A percentile compares a stretch with the other conserved stretches of the same genome.
Evolutionary conservation across 64 coral and sea anemone species (phyloP).

Genomic region (Dendronephthya gigantea): DNA sequence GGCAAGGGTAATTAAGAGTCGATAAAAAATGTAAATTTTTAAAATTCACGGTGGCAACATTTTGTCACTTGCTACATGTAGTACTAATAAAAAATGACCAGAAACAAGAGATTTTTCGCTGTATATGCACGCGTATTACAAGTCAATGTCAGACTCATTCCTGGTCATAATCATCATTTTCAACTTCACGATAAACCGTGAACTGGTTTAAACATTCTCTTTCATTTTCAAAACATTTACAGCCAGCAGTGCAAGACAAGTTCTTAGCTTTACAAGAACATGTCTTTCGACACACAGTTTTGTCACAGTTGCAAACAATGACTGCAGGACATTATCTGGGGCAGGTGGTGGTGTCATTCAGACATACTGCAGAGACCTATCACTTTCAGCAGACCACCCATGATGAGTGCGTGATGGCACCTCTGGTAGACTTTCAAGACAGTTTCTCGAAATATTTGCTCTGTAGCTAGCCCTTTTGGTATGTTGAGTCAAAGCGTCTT

Average conservation of each 20-base stretch:
- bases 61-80: not conserved
- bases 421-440: not conserved
- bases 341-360: not conserved
- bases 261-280: slow-evolving; percentile 18
- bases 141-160: not conserved
- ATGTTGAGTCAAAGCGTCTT: slow-evolving; percentile 9
- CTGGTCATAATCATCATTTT: not conserved
- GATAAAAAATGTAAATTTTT: not conserved
- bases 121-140: not conserved
- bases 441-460: not conserved
- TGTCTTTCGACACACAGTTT: not conserved
- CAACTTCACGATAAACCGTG: not conserved
- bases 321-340: not conserved
- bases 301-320: not conserved
- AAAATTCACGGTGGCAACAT: not conserved
- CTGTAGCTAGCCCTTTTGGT: not conserved
- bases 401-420: slow-evolving; percentile 10
- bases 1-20: not conserved
- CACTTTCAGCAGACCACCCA: not conserved
- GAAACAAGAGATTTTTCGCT: not conserved
- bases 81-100: not conserved
- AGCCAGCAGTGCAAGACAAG: not conserved
- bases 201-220: not conserved
- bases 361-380: slow-evolving; percentile 11
- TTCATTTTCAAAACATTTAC: not conserved